These are phyloP conservation scores for Brachionus rotundiformis DNA, from an alignment of 1,140 invertebrate genomes.

Conservation along the genomic window DNA sequence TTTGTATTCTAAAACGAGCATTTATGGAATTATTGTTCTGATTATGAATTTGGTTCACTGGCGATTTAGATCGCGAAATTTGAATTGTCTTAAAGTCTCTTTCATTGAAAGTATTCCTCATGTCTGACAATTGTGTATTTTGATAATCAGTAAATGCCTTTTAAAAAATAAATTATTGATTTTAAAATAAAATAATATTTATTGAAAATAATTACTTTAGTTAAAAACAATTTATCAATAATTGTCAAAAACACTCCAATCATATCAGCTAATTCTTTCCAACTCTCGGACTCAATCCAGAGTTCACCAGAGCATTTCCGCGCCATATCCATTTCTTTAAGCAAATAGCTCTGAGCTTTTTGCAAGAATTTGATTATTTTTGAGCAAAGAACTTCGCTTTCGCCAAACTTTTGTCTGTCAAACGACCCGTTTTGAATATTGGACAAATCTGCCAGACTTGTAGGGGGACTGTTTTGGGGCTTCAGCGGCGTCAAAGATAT, in stretches of 20 bases:
- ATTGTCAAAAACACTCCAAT: neutral
- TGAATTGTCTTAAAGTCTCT: neutral
- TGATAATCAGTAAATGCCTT: conserved; percentile 36
- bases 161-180: neutral
- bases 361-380: conserved; percentile 19
- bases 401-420: neutral
- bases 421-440: neutral
- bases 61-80: neutral
- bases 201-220: neutral
- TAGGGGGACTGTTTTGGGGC: conserved; percentile 29
- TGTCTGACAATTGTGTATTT: conserved; percentile 22
- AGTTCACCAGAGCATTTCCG: neutral
- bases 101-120: conserved; percentile 11
- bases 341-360: conserved; percentile 23
- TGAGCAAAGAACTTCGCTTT: neutral
- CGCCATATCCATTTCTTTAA: neutral
- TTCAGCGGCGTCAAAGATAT: conserved; percentile 29
- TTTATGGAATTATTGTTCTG: conserved; percentile 9
- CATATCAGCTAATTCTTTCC: neutral
- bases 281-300: neutral
- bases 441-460: conserved; percentile 35
- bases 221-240: conserved; percentile 38
- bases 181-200: neutral
- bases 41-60: neutral
- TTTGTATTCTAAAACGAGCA: neutral